These are phyloP conservation scores for Actinia equina DNA, from an alignment of 64 coral and sea anemone species.

Conservation along the genomic window DNA sequence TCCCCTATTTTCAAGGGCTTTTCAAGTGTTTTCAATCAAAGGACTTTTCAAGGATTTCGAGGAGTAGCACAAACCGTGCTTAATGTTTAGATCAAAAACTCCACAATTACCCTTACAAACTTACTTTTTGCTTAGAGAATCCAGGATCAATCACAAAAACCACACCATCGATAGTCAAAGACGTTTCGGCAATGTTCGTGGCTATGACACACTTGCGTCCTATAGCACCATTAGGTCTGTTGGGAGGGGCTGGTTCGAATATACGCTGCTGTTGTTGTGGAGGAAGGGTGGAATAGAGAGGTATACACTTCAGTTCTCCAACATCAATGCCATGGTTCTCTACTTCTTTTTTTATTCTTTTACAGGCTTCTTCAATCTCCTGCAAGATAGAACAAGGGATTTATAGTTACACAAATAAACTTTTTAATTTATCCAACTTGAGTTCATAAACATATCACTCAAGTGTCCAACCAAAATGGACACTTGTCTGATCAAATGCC, in stretches of 20 bases:
- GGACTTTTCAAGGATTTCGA: too few species aligned
- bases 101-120: neutral
- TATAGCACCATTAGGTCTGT: conserved; percentile 88
- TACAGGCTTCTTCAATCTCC: conserved; percentile 99
- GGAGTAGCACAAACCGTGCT: too few species aligned
- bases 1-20: too few species aligned
- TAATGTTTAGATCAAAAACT: neutral
- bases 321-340: conserved; percentile 85
- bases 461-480: too few species aligned
- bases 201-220: conserved; percentile 94
- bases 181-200: conserved; percentile 98
- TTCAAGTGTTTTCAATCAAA: too few species aligned
- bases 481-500: too few species aligned
- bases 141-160: conserved; percentile 99
- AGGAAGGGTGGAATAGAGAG: conserved; percentile 91
- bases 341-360: conserved; percentile 94
- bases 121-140: conserved; percentile 98
- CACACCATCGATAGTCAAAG: conserved; percentile 97
- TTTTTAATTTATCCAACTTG: too few species aligned
- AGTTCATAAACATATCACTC: too few species aligned
- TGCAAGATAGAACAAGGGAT: neutral
- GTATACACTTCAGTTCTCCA: conserved; percentile 93
- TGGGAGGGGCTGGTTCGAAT: conserved; percentile 86
- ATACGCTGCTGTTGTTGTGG: conserved; percentile 90
- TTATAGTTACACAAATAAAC: neutral